These are phyloP conservation scores for Halictus quadricinctus DNA, from an alignment of 2,888 invertebrate species.

Conservation along the genomic window DNA sequence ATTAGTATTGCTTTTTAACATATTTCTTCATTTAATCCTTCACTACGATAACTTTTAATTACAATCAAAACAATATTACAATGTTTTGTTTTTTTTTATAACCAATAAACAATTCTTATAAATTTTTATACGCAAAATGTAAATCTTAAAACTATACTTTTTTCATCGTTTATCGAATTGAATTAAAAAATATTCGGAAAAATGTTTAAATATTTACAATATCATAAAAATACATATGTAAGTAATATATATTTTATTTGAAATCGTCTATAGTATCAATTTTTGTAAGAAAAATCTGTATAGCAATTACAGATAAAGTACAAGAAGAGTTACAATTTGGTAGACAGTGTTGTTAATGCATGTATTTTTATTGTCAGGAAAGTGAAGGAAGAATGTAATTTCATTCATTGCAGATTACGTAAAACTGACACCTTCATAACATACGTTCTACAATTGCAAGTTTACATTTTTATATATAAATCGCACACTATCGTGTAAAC, in stretches of 20 bases:
- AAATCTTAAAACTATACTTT: too few species aligned
- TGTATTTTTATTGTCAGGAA: background rate
- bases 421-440: background rate
- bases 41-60: too few species aligned
- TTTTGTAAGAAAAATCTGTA: background rate
- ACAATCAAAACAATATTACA: too few species aligned
- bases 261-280: background rate
- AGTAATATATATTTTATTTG: background rate
- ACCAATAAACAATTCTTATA: too few species aligned
- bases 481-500: too few species aligned
- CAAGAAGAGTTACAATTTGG: background rate
- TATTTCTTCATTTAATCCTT: too few species aligned
- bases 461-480: background rate
- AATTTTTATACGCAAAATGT: too few species aligned
- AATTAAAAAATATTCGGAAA: background rate
- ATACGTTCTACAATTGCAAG: background rate
- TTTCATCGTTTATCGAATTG: background rate
- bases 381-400: background rate
- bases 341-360: background rate
- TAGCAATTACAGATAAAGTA: background rate
- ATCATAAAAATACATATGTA: too few species aligned
- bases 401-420: background rate
- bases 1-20: too few species aligned
- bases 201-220: background rate
- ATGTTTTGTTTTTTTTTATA: too few species aligned